Conservation (phyloP, 1,140 invertebrate species). For the Neotoxoptera formosana region DNA sequence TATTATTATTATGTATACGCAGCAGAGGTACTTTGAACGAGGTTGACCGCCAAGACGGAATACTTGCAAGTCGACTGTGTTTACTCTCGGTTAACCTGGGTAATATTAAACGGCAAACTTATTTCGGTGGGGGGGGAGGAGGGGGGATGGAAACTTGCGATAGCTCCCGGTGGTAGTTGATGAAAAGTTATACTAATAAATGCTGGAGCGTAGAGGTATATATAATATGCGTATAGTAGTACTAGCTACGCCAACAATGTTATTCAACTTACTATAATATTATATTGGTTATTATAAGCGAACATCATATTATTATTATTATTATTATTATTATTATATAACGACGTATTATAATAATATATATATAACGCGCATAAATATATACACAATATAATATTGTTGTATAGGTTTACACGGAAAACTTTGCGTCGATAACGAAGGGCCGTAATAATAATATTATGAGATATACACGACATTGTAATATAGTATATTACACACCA, state of each 20-base stretch:
- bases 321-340: too few relatives aligned
- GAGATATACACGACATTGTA: neutral
- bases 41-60: neutral
- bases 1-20: neutral
- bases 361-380: neutral
- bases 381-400: too few relatives aligned
- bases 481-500: neutral
- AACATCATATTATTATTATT: neutral
- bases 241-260: neutral
- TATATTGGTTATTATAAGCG: neutral
- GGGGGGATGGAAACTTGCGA: neutral
- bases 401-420: neutral
- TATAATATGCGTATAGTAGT: too few relatives aligned
- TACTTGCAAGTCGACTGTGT: constrained; percentile 7
- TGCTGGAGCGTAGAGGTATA: too few relatives aligned
- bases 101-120: neutral
- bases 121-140: neutral
- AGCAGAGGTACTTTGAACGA: neutral
- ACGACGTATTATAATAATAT: neutral
- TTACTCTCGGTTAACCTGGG: neutral
- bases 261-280: neutral
- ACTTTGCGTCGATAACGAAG: neutral
- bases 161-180: neutral
- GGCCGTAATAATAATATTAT: neutral
- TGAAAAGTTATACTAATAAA: constrained; percentile 4